Conservation (phyloP, 2,113 vertebrate genomes). For the Phocoena sinus region DNA sequence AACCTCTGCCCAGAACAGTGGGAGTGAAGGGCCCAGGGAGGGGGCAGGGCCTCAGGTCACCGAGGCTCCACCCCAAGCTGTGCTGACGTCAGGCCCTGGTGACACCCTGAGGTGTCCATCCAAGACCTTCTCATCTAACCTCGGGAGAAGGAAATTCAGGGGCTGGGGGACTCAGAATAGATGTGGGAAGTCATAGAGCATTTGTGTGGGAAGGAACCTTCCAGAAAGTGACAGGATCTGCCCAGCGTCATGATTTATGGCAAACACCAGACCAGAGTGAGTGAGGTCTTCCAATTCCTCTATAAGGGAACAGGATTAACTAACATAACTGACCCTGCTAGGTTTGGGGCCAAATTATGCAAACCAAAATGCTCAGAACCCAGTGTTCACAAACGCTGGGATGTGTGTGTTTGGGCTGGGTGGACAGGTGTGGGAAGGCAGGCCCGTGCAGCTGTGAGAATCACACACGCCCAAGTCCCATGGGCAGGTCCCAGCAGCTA, state of each 20-base stretch:
- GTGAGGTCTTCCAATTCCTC: not conserved
- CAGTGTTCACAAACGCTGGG: not conserved
- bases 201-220: not conserved
- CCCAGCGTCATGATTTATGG: not conserved
- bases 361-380: not conserved
- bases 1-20: not conserved
- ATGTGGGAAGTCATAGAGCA: not conserved
- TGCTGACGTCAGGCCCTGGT: not conserved
- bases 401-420: not conserved
- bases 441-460: not conserved
- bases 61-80: not conserved
- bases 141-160: no score
- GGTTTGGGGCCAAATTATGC: not conserved
- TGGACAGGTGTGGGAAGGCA: not conserved
- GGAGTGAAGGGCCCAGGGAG: not conserved
- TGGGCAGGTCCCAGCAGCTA: not conserved
- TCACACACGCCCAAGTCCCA: not conserved
- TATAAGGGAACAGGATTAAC: not conserved
- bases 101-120: not conserved
- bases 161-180: not conserved
- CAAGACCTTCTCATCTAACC: not conserved
- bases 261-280: not conserved
- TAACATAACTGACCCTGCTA: no score
- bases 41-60: not conserved
- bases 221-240: not conserved